phyloP scores from a whole-genome alignment of 2,113 vertebrate genomes.

The Thamnophis sirtalis region DNA sequence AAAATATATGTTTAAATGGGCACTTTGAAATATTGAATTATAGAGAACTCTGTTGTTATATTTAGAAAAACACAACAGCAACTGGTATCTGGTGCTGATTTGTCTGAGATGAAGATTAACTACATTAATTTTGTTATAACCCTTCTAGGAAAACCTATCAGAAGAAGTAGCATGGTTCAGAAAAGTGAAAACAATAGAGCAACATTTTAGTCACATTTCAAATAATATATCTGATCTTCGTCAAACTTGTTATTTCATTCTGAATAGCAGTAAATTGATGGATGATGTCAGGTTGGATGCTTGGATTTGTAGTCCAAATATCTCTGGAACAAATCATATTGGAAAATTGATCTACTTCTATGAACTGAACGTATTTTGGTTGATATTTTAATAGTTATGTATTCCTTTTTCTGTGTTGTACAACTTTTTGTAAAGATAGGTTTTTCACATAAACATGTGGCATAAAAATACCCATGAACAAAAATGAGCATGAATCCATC shows the following conservation, averaged over 20 bases:
- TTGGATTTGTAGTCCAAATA: background rate
- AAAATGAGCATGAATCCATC: background rate
- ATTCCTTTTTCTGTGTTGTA: conserved; percentile 43
- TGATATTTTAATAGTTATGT: conserved; percentile 1
- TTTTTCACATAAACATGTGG: conserved; percentile 51
- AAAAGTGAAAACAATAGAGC: background rate
- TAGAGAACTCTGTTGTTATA: background rate
- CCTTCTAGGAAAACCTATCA: background rate
- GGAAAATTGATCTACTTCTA: conserved; percentile 5
- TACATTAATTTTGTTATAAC: background rate
- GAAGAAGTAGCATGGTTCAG: background rate
- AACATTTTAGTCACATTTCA: background rate
- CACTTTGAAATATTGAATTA: background rate
- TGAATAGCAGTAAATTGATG: conserved; percentile 2
- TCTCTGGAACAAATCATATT: background rate
- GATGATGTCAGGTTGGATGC: background rate
- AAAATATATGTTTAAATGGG: background rate
- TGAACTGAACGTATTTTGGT: conserved; percentile 24
- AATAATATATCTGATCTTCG: background rate
- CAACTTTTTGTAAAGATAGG: conserved; percentile 42
- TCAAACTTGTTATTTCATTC: background rate
- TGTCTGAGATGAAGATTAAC: background rate
- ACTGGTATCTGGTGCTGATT: background rate
- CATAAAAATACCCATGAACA: conserved; percentile 32
- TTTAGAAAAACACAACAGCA: background rate